Evolutionary conservation across 2,113 vertebrate genomes (phyloP).

Genomic region (Nibea albiflora): DNA sequence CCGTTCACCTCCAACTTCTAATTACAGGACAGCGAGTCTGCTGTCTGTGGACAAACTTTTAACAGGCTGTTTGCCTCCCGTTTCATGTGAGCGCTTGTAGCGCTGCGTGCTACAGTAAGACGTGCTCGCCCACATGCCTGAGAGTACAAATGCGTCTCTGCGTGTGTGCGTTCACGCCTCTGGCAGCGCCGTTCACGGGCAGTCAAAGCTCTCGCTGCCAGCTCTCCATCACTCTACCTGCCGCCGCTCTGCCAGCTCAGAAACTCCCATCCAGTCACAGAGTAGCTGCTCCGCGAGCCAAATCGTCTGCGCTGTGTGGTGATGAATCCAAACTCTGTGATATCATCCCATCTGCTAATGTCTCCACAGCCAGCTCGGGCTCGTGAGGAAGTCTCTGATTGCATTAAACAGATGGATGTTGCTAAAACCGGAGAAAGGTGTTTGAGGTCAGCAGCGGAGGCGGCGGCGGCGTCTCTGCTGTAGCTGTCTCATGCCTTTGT

Average conservation of each 20-base stretch:
- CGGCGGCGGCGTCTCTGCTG: background rate
- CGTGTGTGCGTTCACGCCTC: background rate
- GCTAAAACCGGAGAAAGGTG: constrained; percentile 13
- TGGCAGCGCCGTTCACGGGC: background rate
- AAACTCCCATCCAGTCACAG: constrained; percentile 13
- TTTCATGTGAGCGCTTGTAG: background rate
- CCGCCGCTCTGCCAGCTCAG: constrained; percentile 25
- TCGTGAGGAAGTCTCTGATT: constrained; percentile 14
- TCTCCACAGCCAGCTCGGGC: constrained; percentile 14
- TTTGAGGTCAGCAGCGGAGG: background rate
- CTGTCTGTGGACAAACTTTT: background rate
- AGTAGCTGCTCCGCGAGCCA: constrained; percentile 4
- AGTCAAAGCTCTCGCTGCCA: constrained; percentile 8
- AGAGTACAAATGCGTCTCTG: background rate
- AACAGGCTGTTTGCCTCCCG: background rate
- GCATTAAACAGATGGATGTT: constrained; percentile 37
- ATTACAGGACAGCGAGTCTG: background rate
- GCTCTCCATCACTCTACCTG: constrained; percentile 31
- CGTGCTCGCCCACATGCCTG: background rate
- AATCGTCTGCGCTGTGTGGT: background rate
- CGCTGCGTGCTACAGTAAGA: background rate
- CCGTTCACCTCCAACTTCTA: background rate
- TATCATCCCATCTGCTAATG: constrained; percentile 32
- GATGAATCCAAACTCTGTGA: constrained; percentile 39
- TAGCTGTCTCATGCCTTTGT: background rate